Base-by-base conservation (phyloP, 2,888 invertebrate species). In the Arge pagana region DNA sequence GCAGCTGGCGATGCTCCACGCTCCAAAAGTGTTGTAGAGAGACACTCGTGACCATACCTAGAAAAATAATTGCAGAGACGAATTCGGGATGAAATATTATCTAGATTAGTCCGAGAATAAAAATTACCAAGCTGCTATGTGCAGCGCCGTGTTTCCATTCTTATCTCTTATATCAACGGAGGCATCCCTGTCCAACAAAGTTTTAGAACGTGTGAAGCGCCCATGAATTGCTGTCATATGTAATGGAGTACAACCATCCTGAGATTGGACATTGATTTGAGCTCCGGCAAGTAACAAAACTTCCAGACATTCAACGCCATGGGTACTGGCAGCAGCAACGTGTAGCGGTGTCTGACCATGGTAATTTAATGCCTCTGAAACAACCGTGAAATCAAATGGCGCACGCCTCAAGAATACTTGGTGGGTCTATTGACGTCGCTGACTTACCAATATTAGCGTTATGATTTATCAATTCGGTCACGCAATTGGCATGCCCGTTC, bases 201-300 rank as follows among this genome's bases (percentile, higher is more conserved):
- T 81, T 71, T 85, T 82, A 36, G 85, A 84, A 45, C 84, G 74
- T 1, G 83, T 82, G 65, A 84, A 85, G 61, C 84, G 76, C 16
- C 85, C 85, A 70, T 85, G 82, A 59, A 84, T 80, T 5, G 85
- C 84, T n/a, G 85, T 83, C 83, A 85, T 83, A 62, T 86, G 85
- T 31, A 86, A 76, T 1, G 85, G 81, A 3, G 85, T 84, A 42
- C 83, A 74, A 1, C 84, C 84, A 64, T 84, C 84, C 45, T 78
- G 71, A 58, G 82, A 82, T 65, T 81, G 80, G 28, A 78, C 77
- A 63, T 84, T 83, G 16, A 83, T 78, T 53, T 81, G 78, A 1
- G 81, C 82, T 2, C 73, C 79, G 52, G 80, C 78, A 15, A 78
- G 77, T 33, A 86, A 72, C 36, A 86, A 71, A 50, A 80, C 77